Evolutionary conservation across 2,113 vertebrate species (phyloP), one percentile per base, ranked within the genome.

Genomic region (Oplegnathus fasciatus): DNA sequence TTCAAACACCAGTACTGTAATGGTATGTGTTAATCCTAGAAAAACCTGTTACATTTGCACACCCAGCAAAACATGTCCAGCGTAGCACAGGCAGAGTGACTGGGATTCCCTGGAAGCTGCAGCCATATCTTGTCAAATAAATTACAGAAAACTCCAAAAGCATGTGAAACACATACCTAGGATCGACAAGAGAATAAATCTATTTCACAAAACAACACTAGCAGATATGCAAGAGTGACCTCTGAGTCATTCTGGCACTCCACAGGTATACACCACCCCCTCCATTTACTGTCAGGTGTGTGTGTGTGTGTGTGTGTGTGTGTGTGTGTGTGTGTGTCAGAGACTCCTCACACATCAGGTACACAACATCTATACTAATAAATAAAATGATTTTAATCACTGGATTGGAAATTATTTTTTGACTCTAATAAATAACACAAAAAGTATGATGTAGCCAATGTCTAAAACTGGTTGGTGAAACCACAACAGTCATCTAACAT

Each of bases 11-110:
- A 83, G 57, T 40, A 15, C 65, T 80, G 28, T 78, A 87, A 83
- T 67, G 67, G 84, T 74, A 87, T 72, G 86, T 86, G 90, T 91
- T 91, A 91, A 90, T 90, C 83, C 82, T 78, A 67, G 78, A 86
- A 77, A 90, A 86, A 85, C 62, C 74, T 50, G 75, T 82, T 79
- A 72, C 22, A 83, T 86, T 84, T 79, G 73, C 75, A 72, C 84
- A 86, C 52, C 46, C 48, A 88, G 46, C 58, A 62, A 61, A 86
- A 78, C 72, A 55, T 61, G 55, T 75, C 48, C 84, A 69, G 83
- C 71, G 81, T 7, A 52, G 68, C 30, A 75, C 34, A 20, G 50
- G 54, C 68, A 77, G 67, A 42, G 69, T 30, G 55, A 83, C 71
- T 78, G 80, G 76, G 80, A 69, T 78, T 90, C 78, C 66, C 79